These are phyloP conservation scores for Timema cristinae DNA, from an alignment of 2,888 invertebrate species.

Conservation along the genomic window DNA sequence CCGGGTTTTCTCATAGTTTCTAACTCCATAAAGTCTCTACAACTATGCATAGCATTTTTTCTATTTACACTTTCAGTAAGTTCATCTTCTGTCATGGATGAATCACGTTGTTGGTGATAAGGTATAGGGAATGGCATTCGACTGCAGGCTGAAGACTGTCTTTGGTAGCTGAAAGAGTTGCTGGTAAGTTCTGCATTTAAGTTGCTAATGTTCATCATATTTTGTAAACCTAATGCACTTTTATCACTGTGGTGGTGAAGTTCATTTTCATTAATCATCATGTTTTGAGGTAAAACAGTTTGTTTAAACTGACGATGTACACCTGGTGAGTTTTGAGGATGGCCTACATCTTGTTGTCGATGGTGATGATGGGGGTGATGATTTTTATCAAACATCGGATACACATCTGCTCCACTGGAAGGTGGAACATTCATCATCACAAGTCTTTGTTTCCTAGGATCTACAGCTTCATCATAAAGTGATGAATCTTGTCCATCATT, in stretches of 20 bases:
- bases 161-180: constrained; percentile 29
- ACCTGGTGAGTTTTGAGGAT: neutral
- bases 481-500: constrained; percentile 55
- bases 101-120: constrained; percentile 21
- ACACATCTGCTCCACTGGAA: constrained; percentile 15
- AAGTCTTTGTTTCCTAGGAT: constrained; percentile 34
- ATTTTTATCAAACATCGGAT: constrained; percentile 16
- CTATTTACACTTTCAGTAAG: constrained; percentile 11
- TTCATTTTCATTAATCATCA: constrained; percentile 1
- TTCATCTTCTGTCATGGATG: constrained; percentile 22
- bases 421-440: constrained; percentile 16
- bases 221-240: neutral
- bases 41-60: constrained; percentile 15
- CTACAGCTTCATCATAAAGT: constrained; percentile 54
- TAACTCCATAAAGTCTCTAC: constrained; percentile 21
- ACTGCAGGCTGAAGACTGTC: constrained; percentile 22
- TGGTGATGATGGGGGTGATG: constrained; percentile 21
- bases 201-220: constrained; percentile 8
- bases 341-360: neutral
- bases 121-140: constrained; percentile 22
- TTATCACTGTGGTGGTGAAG: constrained; percentile 19
- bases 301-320: constrained; percentile 18
- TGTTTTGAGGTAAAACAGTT: constrained; percentile 5
- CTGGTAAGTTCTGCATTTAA: constrained; percentile 22
- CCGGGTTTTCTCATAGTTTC: constrained; percentile 19